Evolutionary conservation across 2,797 vertebrate genomes (phyloP), one percentile per base, ranked within the genome.

Genomic region (Chelon labrosus): DNA sequence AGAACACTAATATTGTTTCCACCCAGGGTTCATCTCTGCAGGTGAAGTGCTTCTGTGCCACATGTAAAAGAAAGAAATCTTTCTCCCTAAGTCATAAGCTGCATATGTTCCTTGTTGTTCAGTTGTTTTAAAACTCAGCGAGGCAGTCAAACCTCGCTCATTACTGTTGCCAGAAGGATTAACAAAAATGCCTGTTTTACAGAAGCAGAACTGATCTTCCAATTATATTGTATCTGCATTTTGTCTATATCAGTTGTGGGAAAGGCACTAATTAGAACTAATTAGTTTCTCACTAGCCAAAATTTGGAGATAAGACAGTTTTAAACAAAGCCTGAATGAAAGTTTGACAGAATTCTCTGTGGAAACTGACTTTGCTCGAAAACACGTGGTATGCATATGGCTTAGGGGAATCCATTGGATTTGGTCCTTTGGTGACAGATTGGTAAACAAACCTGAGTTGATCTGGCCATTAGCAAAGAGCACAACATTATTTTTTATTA

Each of bases 221-320:
- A 87, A 87, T 92, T 87, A 89, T 72, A 53, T 61, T 50, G 64
- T 47, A 65, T 55, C 47, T 14, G 52, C 31, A 65, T 73, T 80
- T 76, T 82, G 52, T 75, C 42, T 39, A 65, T 78, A 75, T 59
- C 77, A 85, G 60, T 80, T 38, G 65, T 65, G 61, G 66, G 51
- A 76, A 76, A 65, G 67, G 75, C 39, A 13, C 65, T 87, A 81
- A 91, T 91, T 85, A 84, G 37, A 70, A 56, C 39, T 66, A 71
- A 75, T 56, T 65, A 13, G 51, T 70, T 76, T 69, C 16, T 67
- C 16, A 74, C 17, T 13, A 47, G 55, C 37, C 11, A 51, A 52
- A 68, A 75, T 65, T 67, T 38, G 19, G 37, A 71, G 49, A 49
- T 7, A 61, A 20, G n/a, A 41, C 6, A 59, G 22, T 60, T 76